These are phyloP conservation scores for Lophius piscatorius DNA, from an alignment of 2,113 vertebrate species.

Conservation along the genomic window DNA sequence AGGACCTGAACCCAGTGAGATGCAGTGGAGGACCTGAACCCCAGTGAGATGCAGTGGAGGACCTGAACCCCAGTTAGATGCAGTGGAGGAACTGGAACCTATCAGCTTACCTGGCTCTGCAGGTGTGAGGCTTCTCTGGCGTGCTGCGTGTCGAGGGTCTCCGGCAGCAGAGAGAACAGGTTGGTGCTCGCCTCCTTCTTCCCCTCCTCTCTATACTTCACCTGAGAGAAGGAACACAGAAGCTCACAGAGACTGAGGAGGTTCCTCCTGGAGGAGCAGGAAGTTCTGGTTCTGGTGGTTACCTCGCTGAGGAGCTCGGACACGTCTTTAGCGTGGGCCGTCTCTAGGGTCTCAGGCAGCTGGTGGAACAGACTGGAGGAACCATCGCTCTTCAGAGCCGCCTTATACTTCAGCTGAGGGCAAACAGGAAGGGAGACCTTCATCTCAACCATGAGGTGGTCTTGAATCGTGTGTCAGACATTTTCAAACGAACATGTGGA, in stretches of 20 bases:
- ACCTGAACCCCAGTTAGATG: background rate
- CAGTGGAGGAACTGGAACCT: too few relatives aligned
- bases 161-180: constrained; percentile 87
- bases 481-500: too few relatives aligned
- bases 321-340: constrained; percentile 84
- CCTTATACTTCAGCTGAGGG: constrained; percentile 87
- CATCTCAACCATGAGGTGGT: too few relatives aligned
- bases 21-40: too few relatives aligned
- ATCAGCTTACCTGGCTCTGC: constrained; percentile 58
- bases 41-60: too few relatives aligned
- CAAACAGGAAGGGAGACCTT: constrained; percentile 1
- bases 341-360: constrained; percentile 91
- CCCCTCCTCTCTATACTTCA: constrained; percentile 64
- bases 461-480: too few relatives aligned
- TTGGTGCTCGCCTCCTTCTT: constrained; percentile 81
- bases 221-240: too few relatives aligned
- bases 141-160: constrained; percentile 86
- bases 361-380: constrained; percentile 84
- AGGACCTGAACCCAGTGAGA: too few relatives aligned
- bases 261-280: background rate
- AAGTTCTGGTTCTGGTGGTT: too few relatives aligned
- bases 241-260: too few relatives aligned
- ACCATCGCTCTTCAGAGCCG: constrained; percentile 77
- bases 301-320: constrained; percentile 70
- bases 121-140: constrained; percentile 74